Percentiles rank a stretch among this genome's conserved stretches.
These are phyloP conservation scores for Falco biarmicus DNA, from an alignment of 2,797 vertebrate species.

Conservation along the genomic window DNA sequence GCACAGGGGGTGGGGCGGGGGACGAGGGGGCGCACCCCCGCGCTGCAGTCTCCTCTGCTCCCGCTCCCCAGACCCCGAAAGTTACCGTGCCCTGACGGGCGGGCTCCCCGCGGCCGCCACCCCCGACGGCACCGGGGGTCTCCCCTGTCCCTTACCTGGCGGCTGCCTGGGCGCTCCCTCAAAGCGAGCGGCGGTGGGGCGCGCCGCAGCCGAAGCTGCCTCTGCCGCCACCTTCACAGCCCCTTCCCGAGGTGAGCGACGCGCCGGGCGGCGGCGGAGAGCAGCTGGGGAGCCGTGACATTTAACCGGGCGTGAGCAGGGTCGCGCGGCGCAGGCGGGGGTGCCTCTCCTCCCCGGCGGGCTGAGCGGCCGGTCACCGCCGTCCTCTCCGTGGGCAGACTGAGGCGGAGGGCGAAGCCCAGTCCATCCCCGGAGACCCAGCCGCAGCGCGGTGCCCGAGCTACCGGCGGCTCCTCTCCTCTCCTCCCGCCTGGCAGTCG, in stretches of 20 bases:
- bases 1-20: not conserved
- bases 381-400: not conserved
- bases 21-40: not conserved
- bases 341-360: not conserved
- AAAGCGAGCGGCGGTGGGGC: not conserved
- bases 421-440: constrained; percentile 37
- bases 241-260: not conserved
- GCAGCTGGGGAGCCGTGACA: constrained; percentile 25
- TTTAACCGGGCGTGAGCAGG: constrained; percentile 15
- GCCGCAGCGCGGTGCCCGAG: not conserved
- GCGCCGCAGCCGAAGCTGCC: constrained; percentile 3
- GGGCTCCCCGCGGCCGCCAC: not conserved
- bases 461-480: not conserved
- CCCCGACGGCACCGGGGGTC: not conserved
- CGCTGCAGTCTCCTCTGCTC: not conserved
- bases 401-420: not conserved
- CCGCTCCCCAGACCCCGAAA: not conserved
- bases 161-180: not conserved
- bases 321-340: not conserved
- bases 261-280: not conserved
- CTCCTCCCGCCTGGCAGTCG: not conserved
- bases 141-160: not conserved
- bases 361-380: not conserved
- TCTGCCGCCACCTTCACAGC: constrained; percentile 17
- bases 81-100: not conserved